Conservation (phyloP, 2,113 vertebrate genomes). For the Charina bottae region DNA sequence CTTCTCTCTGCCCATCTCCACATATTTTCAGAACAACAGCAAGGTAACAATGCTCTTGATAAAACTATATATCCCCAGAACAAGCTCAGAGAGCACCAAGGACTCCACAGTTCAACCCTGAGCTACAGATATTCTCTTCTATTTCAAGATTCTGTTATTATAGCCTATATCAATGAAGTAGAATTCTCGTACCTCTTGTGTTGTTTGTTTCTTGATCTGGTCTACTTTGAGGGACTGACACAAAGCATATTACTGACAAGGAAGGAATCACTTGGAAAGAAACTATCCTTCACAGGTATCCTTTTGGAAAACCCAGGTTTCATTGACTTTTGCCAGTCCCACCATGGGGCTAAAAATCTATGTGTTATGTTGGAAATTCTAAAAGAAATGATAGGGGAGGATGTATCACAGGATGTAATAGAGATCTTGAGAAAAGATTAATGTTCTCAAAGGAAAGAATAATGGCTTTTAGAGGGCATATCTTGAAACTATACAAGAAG, state of each 20-base stretch:
- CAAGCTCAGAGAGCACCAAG: too few species aligned
- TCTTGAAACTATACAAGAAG: not conserved
- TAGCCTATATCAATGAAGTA: too few species aligned
- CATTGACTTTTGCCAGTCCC: not conserved
- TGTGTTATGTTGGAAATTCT: not conserved
- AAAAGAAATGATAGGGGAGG: constrained; percentile 24
- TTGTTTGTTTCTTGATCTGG: too few species aligned
- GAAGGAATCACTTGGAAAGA: not conserved
- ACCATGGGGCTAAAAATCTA: constrained; percentile 9
- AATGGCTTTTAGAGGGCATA: not conserved
- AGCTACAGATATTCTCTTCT: too few species aligned
- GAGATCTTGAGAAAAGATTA: constrained; percentile 43
- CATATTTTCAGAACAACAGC: not conserved
- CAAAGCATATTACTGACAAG: constrained; percentile 35
- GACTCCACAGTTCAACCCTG: too few species aligned
- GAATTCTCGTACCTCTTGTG: too few species aligned
- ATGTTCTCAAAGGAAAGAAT: not conserved
- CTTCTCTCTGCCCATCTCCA: not conserved
- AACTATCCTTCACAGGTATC: rapidly evolving
- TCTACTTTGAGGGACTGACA: not conserved
- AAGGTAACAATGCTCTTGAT: not conserved
- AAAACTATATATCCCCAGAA: not conserved
- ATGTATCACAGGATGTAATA: not conserved
- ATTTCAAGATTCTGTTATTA: too few species aligned
- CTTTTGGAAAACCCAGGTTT: rapidly evolving